phyloP scores from a whole-genome alignment of 2,797 vertebrate species.

The Micromesistius poutassou region DNA sequence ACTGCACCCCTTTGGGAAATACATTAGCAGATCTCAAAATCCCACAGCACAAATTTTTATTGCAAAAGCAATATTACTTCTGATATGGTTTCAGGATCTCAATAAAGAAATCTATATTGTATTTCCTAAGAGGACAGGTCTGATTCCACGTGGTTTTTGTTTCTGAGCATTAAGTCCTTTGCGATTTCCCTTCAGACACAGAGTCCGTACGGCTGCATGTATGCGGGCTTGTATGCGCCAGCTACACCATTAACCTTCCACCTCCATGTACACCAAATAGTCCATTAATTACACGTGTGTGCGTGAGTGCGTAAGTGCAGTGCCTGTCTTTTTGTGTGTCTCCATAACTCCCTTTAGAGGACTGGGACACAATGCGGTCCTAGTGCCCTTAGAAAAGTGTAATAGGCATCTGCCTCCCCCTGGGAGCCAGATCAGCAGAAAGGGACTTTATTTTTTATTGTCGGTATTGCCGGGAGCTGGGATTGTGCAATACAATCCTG shows the following conservation, averaged over 20 bases:
- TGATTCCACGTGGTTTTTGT: not conserved
- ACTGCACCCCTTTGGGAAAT: not conserved
- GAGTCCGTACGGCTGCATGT: not conserved
- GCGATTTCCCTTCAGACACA: not conserved
- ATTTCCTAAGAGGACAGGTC: slow-evolving; percentile 1
- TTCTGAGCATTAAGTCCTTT: not conserved
- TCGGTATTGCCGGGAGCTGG: not conserved
- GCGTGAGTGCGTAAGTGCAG: not conserved
- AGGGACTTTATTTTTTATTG: not conserved
- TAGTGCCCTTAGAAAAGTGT: not conserved
- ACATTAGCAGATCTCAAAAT: not conserved
- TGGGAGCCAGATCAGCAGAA: slow-evolving; percentile 1
- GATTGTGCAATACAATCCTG: not conserved
- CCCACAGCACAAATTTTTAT: not conserved
- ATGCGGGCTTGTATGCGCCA: not conserved
- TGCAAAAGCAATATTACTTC: not conserved
- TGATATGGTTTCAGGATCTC: not conserved
- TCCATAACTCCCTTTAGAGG: not conserved
- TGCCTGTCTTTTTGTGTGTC: not conserved
- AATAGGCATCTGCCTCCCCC: not conserved
- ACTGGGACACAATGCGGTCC: not conserved
- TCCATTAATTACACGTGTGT: not conserved
- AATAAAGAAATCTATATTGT: not conserved
- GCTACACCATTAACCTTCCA: not conserved
- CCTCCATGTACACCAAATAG: not conserved